phyloP scores from a whole-genome alignment of 1,140 invertebrate species.

The Diorhabda carinulata region DNA sequence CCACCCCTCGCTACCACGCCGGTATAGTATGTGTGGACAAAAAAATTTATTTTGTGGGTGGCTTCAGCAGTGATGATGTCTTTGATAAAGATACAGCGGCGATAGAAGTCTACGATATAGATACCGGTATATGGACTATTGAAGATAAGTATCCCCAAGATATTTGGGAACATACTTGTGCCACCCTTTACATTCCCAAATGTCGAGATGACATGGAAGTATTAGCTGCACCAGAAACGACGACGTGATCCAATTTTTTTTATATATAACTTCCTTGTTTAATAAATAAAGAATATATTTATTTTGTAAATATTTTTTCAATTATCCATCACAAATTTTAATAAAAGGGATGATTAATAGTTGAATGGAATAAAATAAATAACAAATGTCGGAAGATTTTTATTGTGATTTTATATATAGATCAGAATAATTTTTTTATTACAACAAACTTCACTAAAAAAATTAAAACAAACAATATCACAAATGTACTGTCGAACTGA shows the following conservation, averaged over 20 bases:
- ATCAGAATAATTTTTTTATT: background rate
- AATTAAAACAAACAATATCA: background rate
- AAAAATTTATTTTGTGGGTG: constrained; percentile 69
- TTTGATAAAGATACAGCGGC: constrained; percentile 63
- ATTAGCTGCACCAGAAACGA: constrained; percentile 31
- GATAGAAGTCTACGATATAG: constrained; percentile 62
- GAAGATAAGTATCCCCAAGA: constrained; percentile 63
- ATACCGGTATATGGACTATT: constrained; percentile 56
- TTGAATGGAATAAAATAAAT: background rate
- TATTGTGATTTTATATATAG: background rate
- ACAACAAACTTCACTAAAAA: background rate
- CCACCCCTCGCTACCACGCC: constrained; percentile 65
- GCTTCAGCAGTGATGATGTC: constrained; percentile 62
- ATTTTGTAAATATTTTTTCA: background rate
- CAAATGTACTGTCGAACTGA: constrained; percentile 5
- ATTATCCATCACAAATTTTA: too few species aligned
- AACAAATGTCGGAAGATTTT: background rate
- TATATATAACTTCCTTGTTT: background rate
- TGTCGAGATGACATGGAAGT: constrained; percentile 53
- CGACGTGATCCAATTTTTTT: constrained; percentile 18
- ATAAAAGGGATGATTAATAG: too few species aligned
- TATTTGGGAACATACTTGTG: constrained; percentile 67
- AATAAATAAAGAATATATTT: background rate
- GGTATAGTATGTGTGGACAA: constrained; percentile 60
- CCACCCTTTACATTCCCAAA: constrained; percentile 61